These are phyloP conservation scores for Tiliacea aurago DNA, from an alignment of 2,888 invertebrate genomes.

Conservation along the genomic window DNA sequence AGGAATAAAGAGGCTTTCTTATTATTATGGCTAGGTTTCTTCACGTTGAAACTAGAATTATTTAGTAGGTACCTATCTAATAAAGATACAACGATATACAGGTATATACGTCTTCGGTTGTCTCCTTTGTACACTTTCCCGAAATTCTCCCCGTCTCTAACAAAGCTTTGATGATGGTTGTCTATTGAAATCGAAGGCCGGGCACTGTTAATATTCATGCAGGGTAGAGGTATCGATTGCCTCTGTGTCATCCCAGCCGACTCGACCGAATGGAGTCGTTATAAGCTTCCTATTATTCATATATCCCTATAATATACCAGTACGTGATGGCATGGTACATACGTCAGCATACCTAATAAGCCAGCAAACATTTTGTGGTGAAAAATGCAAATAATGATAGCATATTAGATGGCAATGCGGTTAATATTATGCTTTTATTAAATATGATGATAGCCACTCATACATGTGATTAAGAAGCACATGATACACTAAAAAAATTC, in stretches of 20 bases:
- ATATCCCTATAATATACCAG: background rate
- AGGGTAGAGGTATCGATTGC: constrained; percentile 18
- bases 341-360: constrained; percentile 24
- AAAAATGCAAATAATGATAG: constrained; percentile 25
- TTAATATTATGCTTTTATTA: constrained; percentile 11
- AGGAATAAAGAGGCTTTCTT: too few species aligned
- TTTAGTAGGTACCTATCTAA: too few species aligned
- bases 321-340: constrained; percentile 28
- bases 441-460: background rate
- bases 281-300: constrained; percentile 19
- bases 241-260: background rate
- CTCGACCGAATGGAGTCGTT: constrained; percentile 4
- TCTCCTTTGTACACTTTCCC: background rate
- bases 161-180: background rate
- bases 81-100: too few species aligned
- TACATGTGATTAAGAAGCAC: background rate
- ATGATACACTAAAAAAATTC: too few species aligned
- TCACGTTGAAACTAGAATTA: too few species aligned
- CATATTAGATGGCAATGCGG: background rate
- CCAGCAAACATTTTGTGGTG: background rate
- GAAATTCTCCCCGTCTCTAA: background rate
- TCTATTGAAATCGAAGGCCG: background rate
- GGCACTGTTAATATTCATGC: constrained; percentile 27
- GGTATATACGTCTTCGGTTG: background rate
- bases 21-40: too few species aligned